Conservation (phyloP, 2,888 invertebrate species). For the Caenorhabditis sp. region DNA sequence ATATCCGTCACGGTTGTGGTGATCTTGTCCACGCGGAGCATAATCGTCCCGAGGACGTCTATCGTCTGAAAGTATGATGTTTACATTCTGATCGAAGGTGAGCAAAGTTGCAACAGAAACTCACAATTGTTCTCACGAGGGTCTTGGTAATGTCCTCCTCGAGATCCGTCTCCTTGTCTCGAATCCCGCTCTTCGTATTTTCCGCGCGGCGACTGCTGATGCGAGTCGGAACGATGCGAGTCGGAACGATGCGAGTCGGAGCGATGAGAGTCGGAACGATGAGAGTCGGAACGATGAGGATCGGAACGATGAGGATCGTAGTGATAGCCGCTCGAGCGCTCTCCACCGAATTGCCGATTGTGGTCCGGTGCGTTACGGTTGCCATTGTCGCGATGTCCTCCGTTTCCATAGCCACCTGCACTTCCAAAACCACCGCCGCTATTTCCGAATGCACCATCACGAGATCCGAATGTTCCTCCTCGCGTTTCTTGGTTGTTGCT, state of each 20-base stretch:
- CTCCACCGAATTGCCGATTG: not conserved
- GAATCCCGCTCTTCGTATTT: not conserved
- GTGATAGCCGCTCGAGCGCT: not conserved
- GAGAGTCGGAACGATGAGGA: too few relatives aligned
- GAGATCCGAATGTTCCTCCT: conserved; percentile 1
- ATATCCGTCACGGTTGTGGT: not conserved
- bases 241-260: too few relatives aligned
- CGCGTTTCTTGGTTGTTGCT: not conserved
- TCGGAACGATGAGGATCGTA: too few relatives aligned
- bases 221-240: too few relatives aligned
- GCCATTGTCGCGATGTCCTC: not conserved
- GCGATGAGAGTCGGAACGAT: too few relatives aligned
- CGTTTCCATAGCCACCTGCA: too few relatives aligned
- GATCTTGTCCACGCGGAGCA: not conserved
- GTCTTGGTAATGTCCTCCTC: not conserved
- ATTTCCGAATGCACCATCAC: not conserved
- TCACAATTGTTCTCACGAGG: too few relatives aligned
- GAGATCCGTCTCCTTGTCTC: not conserved
- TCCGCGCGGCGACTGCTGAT: not conserved
- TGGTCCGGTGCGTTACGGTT: not conserved
- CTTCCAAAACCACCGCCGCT: too few relatives aligned
- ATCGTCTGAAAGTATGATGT: not conserved
- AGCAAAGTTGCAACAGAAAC: too few relatives aligned
- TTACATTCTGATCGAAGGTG: too few relatives aligned
- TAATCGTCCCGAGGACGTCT: too few relatives aligned